Evolutionary conservation across 2,113 vertebrate species (phyloP).

Genomic region (Syngnathus typhle): DNA sequence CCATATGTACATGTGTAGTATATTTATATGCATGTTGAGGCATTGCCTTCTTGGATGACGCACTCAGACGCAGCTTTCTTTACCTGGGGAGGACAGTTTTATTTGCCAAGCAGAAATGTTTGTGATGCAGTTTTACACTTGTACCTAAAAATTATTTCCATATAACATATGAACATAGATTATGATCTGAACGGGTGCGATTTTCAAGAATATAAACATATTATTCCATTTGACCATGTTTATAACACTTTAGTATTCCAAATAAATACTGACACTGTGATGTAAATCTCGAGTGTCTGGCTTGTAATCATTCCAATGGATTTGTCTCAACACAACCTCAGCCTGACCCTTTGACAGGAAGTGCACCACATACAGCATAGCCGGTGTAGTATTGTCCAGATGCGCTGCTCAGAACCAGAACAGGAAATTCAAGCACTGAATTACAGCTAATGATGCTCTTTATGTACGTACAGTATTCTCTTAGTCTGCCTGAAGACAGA

Average conservation of each 20-base stretch:
- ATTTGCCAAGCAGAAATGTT: too few species aligned
- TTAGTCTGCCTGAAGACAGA: constrained; percentile 24
- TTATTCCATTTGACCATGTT: neutral
- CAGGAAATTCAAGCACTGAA: constrained; percentile 42
- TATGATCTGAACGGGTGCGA: too few species aligned
- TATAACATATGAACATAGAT: neutral
- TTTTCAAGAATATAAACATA: neutral
- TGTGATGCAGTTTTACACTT: neutral
- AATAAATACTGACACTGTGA: neutral
- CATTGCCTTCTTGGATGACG: constrained; percentile 3
- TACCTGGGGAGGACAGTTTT: too few species aligned
- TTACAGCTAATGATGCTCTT: constrained; percentile 10
- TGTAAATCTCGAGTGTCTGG: constrained; percentile 11
- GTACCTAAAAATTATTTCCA: neutral
- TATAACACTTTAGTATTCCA: neutral
- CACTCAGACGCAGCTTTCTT: neutral
- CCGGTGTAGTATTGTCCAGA: constrained; percentile 59
- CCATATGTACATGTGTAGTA: neutral
- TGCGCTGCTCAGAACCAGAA: constrained; percentile 20
- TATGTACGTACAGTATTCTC: constrained; percentile 4
- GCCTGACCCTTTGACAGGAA: constrained; percentile 36
- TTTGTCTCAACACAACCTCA: constrained; percentile 30
- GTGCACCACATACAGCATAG: constrained; percentile 45
- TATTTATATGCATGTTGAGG: constrained; percentile 19
- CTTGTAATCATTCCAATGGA: constrained; percentile 6